Base-by-base conservation (phyloP, 2,797 vertebrate species). In the Sciaenops ocellatus region DNA sequence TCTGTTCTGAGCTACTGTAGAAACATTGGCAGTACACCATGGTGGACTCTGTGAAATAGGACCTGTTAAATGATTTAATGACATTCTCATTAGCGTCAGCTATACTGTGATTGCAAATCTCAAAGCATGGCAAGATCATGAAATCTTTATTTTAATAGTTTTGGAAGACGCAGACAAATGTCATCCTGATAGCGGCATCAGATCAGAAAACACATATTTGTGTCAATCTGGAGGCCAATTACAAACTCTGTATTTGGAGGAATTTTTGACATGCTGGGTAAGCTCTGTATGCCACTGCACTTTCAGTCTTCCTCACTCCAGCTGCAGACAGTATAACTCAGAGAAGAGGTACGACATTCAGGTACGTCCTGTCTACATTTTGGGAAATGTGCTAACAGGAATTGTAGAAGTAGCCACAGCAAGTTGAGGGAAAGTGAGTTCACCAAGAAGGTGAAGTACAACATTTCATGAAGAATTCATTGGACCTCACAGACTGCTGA, bases 401-500 rank as follows among this genome's bases (percentile, higher is more conserved):
- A 38, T 20, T 20, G 5, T 28, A 24, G 8, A 30, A 68, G 24
- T 11, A 24, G 11, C 11, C 3, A 1, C 5, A 17, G 8, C 26
- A 11, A 4, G 26, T 13, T 17, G 26, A 52, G 20, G 8, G 3
- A 20, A 30, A 28, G 59, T 44, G 42, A 16, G 4, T 50, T 57
- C 28, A 38, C 42, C 28, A 7, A 42, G 64, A 52, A 24, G 55
- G 13, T 44, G 47, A 51, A 48, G 42, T 57, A 18, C 34, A 54
- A 30, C 22, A 13, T 68, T 20, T 64, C 5, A 17, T 54, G 10
- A 56, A 75, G 8, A 69, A 48, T 59, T 47, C 11, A 65, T 13
- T 69, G 16, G 74, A 65, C 28, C 47, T 47, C 22, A 50, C 62
- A 30, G 62, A 18, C 56, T 52, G 72, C 42, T 67, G 76, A 60